A percentile compares a stretch with the other conserved stretches of the same genome.
These are phyloP conservation scores for Zaprionus lachaisei DNA, from an alignment of 1,140 invertebrate genomes.

Conservation along the genomic window DNA sequence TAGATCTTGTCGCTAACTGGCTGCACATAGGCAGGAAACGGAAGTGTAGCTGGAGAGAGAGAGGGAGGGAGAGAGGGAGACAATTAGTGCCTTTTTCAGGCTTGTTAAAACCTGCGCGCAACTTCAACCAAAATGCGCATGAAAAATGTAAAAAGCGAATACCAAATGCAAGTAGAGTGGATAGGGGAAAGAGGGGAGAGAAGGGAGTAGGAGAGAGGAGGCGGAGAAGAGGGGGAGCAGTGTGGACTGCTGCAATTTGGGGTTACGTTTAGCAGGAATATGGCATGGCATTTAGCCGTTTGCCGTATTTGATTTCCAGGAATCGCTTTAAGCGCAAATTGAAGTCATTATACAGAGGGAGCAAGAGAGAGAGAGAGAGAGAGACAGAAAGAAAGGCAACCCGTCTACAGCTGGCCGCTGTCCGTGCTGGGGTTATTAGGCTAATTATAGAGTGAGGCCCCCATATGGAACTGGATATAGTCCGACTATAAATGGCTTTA, in stretches of 20 bases:
- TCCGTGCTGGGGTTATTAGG: slow-evolving; percentile 71
- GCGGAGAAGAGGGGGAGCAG: not conserved
- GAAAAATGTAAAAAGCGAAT: slow-evolving; percentile 65
- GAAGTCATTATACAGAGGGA: slow-evolving; percentile 73
- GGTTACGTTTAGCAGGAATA: slow-evolving; percentile 7
- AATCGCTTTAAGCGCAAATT: slow-evolving; percentile 81
- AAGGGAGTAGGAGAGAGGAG: not conserved
- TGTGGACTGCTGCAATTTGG: not conserved
- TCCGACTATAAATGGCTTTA: slow-evolving; percentile 68
- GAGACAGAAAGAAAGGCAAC: not conserved
- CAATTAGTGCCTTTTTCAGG: not conserved
- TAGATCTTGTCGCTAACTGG: slow-evolving; percentile 37
- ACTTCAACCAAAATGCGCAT: slow-evolving; percentile 34
- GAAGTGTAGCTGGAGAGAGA: slow-evolving; percentile 4
- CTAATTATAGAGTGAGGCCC: slow-evolving; percentile 74
- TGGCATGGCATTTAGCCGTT: slow-evolving; percentile 80
- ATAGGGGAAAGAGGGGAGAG: not conserved
- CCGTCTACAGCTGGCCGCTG: slow-evolving; percentile 38
- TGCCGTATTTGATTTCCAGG: slow-evolving; percentile 79
- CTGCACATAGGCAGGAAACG: slow-evolving; percentile 7
- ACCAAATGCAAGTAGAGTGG: slow-evolving; percentile 41
- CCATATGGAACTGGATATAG: slow-evolving; percentile 41
- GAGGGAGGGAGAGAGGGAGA: not conserved
- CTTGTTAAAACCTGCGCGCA: not conserved
- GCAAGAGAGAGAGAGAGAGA: not conserved